phyloP scores from a whole-genome alignment of 2,888 invertebrate genomes.

The Endotricha flammealis region DNA sequence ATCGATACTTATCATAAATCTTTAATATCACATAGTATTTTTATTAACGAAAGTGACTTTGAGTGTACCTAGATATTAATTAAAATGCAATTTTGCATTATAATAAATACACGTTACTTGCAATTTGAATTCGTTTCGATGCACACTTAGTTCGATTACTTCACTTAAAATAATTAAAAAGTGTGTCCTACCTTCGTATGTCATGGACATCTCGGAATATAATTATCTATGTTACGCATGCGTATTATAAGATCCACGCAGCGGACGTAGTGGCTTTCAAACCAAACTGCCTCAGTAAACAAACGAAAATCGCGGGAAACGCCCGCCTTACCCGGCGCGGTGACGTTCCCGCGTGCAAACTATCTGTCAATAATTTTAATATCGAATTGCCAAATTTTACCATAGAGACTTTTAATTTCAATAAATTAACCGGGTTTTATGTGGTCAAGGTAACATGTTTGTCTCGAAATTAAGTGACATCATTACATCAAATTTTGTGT shows the following conservation, averaged over 20 bases:
- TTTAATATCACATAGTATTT: too few species aligned
- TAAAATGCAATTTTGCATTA: slow-evolving; percentile 3
- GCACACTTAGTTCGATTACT: slow-evolving; percentile 12
- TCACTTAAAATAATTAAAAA: slow-evolving; percentile 34
- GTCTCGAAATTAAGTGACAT: too few species aligned
- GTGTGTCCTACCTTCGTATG: slow-evolving; percentile 14
- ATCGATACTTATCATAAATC: too few species aligned
- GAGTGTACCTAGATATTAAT: too few species aligned
- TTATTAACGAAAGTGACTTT: too few species aligned
- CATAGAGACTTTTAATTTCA: too few species aligned
- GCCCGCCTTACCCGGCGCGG: slow-evolving; percentile 14
- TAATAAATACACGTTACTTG: slow-evolving; percentile 8
- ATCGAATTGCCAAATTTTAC: neutral
- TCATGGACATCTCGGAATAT: slow-evolving; percentile 30
- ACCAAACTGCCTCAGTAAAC: slow-evolving; percentile 23
- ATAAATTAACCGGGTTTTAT: too few species aligned
- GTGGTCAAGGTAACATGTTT: too few species aligned
- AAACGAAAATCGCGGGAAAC: slow-evolving; percentile 21
- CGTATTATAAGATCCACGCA: slow-evolving; percentile 21
- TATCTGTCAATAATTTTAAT: slow-evolving; percentile 8
- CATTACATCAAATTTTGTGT: too few species aligned
- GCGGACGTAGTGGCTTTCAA: neutral
- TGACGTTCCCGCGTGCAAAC: slow-evolving; percentile 23
- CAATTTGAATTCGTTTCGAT: neutral
- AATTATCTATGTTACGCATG: slow-evolving; percentile 43